Conservation (phyloP, 2,797 vertebrate genomes). For the Rhinophrynus dorsalis region DNA sequence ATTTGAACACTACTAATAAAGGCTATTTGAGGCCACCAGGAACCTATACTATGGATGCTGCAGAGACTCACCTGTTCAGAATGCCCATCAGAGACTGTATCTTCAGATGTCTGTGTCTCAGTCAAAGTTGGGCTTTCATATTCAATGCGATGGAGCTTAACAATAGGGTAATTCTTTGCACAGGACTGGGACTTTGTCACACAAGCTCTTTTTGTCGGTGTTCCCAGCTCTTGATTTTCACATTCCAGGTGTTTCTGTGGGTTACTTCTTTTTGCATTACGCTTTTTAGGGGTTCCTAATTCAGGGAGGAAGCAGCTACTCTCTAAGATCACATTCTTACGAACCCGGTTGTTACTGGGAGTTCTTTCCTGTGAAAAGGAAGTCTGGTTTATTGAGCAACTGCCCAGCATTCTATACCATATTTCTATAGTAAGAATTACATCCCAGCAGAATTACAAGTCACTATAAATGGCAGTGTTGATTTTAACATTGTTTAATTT, state of each 20-base stretch:
- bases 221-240: not conserved
- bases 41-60: too few relatives aligned
- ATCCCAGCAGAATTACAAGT: too few relatives aligned
- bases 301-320: not conserved
- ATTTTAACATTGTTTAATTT: too few relatives aligned
- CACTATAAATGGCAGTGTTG: too few relatives aligned
- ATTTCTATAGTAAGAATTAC: too few relatives aligned
- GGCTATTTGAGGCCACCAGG: too few relatives aligned
- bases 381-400: not conserved
- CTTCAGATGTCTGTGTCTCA: not conserved
- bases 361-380: constrained; percentile 3
- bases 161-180: not conserved
- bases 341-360: not conserved
- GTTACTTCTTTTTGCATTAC: not conserved
- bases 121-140: too few relatives aligned
- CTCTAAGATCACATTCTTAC: not conserved
- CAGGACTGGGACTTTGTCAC: not conserved
- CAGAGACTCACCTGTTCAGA: not conserved
- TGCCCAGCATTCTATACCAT: too few relatives aligned
- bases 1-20: too few relatives aligned
- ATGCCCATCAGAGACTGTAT: not conserved
- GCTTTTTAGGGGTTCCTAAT: not conserved
- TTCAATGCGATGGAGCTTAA: not conserved
- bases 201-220: not conserved
- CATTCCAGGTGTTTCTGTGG: not conserved